Conservation (phyloP, 2,113 vertebrate species). For the Oncorhynchus gorbuscha region DNA sequence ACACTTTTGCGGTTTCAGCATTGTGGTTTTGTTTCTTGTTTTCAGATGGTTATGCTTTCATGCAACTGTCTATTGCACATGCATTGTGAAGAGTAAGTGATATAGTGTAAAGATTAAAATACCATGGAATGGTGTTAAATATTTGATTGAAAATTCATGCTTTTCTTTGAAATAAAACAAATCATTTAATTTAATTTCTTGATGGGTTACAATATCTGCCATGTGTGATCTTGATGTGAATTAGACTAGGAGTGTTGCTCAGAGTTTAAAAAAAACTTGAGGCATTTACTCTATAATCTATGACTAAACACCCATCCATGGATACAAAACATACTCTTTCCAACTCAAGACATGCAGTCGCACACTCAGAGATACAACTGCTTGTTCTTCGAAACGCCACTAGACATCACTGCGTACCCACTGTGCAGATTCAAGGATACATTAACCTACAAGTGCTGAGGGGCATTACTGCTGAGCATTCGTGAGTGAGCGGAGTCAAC, state of each 20-base stretch:
- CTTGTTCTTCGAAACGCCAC: background rate
- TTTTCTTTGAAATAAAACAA: too few species aligned
- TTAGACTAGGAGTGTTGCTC: too few species aligned
- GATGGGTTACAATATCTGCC: background rate
- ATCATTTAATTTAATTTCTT: background rate
- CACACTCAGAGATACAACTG: too few species aligned
- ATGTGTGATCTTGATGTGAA: too few species aligned
- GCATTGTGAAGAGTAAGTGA: background rate
- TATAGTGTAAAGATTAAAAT: background rate
- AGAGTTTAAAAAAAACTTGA: too few species aligned
- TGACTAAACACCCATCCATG: background rate
- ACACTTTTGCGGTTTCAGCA: constrained; percentile 5
- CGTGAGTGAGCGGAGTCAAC: background rate
- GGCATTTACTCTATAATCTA: background rate
- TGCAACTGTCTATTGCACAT: background rate
- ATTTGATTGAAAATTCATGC: background rate
- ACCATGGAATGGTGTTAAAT: background rate
- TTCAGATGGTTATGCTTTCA: background rate
- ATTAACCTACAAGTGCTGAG: background rate
- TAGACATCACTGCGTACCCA: background rate
- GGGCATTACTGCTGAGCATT: background rate
- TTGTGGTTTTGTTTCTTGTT: background rate
- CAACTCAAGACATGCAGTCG: too few species aligned
- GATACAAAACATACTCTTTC: too few species aligned
- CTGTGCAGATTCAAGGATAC: background rate